Evolutionary conservation across 2,888 invertebrate species (phyloP).

Genomic region (Meganola albula): DNA sequence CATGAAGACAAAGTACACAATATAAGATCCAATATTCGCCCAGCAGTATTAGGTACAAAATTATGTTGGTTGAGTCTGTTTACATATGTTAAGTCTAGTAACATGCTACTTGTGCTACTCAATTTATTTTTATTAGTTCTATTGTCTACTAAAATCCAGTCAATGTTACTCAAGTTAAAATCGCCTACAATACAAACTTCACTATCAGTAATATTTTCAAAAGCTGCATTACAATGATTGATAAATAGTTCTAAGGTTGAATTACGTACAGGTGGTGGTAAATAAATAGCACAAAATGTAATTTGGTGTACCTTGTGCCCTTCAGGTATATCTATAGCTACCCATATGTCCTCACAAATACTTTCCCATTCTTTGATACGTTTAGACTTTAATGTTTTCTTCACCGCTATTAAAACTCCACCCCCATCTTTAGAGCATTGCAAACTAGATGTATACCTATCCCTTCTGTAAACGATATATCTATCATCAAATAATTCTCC

Average conservation of each 20-base stretch:
- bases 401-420: constrained; percentile 9
- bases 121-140: background rate
- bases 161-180: constrained; percentile 3
- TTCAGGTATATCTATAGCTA: constrained; percentile 4
- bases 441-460: constrained; percentile 8
- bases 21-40: constrained; percentile 3
- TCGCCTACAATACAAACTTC: constrained; percentile 3
- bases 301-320: background rate
- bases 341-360: constrained; percentile 13
- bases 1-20: background rate
- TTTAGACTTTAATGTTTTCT: constrained; percentile 3
- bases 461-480: constrained; percentile 9
- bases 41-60: background rate
- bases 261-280: constrained; percentile 6
- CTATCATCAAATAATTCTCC: constrained; percentile 12
- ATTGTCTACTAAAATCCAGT: constrained; percentile 4
- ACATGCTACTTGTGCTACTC: background rate
- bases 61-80: background rate
- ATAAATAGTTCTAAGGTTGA: constrained; percentile 4
- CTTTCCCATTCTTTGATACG: constrained; percentile 9
- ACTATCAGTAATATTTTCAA: background rate
- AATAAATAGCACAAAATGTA: constrained; percentile 5
- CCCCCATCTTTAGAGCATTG: constrained; percentile 5
- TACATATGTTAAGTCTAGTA: constrained; percentile 2
- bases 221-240: background rate